A percentile compares a stretch with the other conserved stretches of the same genome.
phyloP scores from a whole-genome alignment of 2,113 vertebrate genomes.

The Columbina picui region DNA sequence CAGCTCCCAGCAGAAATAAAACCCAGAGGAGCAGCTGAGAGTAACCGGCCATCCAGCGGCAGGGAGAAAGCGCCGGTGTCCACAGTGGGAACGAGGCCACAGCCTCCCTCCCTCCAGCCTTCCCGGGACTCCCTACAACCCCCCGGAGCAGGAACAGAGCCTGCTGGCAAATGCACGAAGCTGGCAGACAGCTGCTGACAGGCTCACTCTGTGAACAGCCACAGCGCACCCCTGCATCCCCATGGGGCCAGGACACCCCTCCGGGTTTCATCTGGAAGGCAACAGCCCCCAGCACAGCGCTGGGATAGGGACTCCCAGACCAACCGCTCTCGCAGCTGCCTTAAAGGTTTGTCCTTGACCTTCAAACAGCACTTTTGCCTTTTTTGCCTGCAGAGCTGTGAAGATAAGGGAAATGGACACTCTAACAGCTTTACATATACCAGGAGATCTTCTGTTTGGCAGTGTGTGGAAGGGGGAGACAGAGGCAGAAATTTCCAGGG shows the following conservation, averaged over 20 bases:
- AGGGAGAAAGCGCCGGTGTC: neutral
- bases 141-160: neutral
- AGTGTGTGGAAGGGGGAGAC: neutral
- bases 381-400: neutral
- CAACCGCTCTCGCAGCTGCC: neutral
- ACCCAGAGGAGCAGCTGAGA: neutral
- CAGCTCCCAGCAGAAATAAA: conserved; percentile 35
- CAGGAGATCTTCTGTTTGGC: neutral
- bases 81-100: neutral
- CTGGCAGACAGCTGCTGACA: neutral
- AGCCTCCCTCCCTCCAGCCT: neutral
- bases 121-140: neutral
- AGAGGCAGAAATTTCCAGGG: neutral
- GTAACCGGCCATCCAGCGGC: neutral
- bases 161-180: neutral
- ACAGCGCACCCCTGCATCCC: neutral
- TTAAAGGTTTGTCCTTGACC: neutral
- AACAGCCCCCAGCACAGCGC: fast-evolving
- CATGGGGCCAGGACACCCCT: neutral
- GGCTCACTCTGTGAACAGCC: neutral
- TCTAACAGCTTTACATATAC: neutral
- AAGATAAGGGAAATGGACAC: neutral
- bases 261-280: neutral
- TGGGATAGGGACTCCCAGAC: neutral
- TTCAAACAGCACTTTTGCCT: neutral